These are phyloP conservation scores for Zootermopsis nevadensis DNA, from an alignment of 2,888 invertebrate genomes.

Conservation along the genomic window DNA sequence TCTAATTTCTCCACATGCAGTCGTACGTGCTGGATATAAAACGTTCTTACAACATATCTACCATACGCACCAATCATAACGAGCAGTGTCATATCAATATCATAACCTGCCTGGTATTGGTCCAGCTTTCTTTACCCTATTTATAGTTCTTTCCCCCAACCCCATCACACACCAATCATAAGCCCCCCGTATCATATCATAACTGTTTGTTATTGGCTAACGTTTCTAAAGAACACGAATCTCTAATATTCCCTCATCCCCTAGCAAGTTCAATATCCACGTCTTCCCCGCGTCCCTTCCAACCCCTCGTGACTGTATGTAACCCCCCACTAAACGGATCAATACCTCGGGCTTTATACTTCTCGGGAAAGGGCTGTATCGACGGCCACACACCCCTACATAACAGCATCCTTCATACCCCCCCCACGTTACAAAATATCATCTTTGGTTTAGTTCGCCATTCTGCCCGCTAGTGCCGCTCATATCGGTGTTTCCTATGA, in stretches of 20 bases:
- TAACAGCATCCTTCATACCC: conserved; percentile 8
- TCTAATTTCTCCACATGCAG: no score
- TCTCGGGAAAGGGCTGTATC: conserved; percentile 38
- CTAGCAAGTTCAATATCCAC: conserved; percentile 24
- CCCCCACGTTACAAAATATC: conserved; percentile 47
- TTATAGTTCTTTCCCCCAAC: conserved; percentile 15
- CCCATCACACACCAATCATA: conserved; percentile 40
- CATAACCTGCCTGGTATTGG: conserved; percentile 50
- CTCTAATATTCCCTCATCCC: neutral
- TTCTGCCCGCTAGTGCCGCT: conserved; percentile 49
- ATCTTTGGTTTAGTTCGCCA: conserved; percentile 47
- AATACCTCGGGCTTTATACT: conserved; percentile 41
- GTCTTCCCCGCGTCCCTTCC: conserved; percentile 21
- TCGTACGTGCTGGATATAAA: no score
- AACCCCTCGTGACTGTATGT: conserved; percentile 6
- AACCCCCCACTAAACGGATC: conserved; percentile 45
- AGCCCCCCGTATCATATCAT: conserved; percentile 72
- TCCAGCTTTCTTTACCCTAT: conserved; percentile 29
- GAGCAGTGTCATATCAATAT: conserved; percentile 46
- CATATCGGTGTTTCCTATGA: conserved; percentile 36
- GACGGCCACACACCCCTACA: conserved; percentile 31
- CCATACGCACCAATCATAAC: conserved; percentile 49
- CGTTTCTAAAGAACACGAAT: conserved; percentile 23
- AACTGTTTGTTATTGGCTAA: conserved; percentile 68
- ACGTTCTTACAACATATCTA: neutral